phyloP scores from a whole-genome alignment of 2,797 vertebrate species.

The Telmatherina bonti region DNA sequence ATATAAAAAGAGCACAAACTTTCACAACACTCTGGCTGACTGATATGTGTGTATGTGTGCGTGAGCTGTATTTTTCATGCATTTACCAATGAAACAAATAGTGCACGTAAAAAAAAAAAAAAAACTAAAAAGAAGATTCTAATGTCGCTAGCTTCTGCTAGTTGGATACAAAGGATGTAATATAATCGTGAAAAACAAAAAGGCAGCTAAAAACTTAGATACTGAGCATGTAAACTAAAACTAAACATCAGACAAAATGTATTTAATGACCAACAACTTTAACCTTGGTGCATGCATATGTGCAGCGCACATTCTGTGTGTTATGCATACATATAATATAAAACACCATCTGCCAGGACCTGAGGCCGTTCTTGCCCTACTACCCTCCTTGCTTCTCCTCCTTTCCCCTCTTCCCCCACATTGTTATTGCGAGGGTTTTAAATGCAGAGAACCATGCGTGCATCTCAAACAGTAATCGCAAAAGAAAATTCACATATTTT shows the following conservation, averaged over 20 bases:
- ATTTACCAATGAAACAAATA: background rate
- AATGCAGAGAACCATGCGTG: slow-evolving; percentile 17
- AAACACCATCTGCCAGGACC: slow-evolving; percentile 86
- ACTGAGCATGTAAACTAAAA: background rate
- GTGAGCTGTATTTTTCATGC: background rate
- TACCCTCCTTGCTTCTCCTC: slow-evolving; percentile 78
- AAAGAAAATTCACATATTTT: slow-evolving; percentile 32
- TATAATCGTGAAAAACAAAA: background rate
- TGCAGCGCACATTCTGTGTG: slow-evolving; percentile 66
- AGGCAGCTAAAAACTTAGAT: background rate
- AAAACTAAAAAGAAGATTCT: background rate
- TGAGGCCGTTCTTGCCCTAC: slow-evolving; percentile 86
- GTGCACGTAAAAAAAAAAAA: background rate
- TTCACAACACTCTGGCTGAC: background rate
- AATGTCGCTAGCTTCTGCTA: background rate
- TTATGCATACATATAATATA: slow-evolving; percentile 78
- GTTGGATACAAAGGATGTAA: background rate
- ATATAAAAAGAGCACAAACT: background rate
- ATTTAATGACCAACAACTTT: slow-evolving; percentile 41
- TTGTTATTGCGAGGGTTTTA: slow-evolving; percentile 48
- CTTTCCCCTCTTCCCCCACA: slow-evolving; percentile 36
- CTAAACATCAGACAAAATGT: slow-evolving; percentile 12
- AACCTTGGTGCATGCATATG: slow-evolving; percentile 52
- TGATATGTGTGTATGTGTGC: background rate
- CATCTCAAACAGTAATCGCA: slow-evolving; percentile 21